phyloP scores from a whole-genome alignment of 53 echinoderm and acorn worm species.

The Echinarachnius parma region DNA sequence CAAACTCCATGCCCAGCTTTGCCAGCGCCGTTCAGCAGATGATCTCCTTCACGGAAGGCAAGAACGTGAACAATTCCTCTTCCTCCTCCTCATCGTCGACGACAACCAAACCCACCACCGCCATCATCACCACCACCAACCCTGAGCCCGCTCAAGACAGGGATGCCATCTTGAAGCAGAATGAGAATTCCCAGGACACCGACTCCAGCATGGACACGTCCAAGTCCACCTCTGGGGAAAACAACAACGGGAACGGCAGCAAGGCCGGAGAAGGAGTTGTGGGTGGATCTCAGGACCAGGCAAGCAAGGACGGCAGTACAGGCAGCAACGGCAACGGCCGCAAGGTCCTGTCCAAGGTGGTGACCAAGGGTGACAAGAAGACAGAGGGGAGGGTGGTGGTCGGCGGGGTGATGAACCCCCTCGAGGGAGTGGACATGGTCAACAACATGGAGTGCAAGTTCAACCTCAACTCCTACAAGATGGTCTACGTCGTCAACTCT shows the following conservation, averaged over 20 bases:
- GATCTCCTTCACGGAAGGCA: too few relatives aligned
- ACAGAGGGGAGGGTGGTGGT: conserved; percentile 34
- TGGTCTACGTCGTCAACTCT: conserved; percentile 98
- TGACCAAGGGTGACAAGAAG: conserved; percentile 37
- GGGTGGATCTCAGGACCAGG: background rate
- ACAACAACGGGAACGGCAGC: background rate
- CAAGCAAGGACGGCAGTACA: conserved; percentile 5
- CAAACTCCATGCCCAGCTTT: too few relatives aligned
- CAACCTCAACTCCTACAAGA: conserved; percentile 98
- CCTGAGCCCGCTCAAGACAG: too few relatives aligned
- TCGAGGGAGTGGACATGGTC: conserved; percentile 92
- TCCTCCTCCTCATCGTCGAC: too few relatives aligned
- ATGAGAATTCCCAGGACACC: conserved; percentile 42
- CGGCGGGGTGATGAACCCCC: conserved; percentile 45
- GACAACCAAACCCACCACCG: too few relatives aligned
- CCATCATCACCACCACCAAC: too few relatives aligned
- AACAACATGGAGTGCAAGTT: conserved; percentile 99
- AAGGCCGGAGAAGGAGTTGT: background rate
- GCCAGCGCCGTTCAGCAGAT: too few relatives aligned
- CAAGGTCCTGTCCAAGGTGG: conserved; percentile 39
- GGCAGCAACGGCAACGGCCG: too few relatives aligned
- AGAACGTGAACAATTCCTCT: too few relatives aligned
- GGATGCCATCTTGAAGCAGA: background rate
- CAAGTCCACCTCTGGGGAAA: conserved; percentile 6
- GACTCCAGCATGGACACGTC: conserved; percentile 34